Percentiles rank a stretch among this genome's conserved stretches.
These are phyloP conservation scores for Andrena camellia DNA, from an alignment of 2,888 invertebrate species.

Conservation along the genomic window DNA sequence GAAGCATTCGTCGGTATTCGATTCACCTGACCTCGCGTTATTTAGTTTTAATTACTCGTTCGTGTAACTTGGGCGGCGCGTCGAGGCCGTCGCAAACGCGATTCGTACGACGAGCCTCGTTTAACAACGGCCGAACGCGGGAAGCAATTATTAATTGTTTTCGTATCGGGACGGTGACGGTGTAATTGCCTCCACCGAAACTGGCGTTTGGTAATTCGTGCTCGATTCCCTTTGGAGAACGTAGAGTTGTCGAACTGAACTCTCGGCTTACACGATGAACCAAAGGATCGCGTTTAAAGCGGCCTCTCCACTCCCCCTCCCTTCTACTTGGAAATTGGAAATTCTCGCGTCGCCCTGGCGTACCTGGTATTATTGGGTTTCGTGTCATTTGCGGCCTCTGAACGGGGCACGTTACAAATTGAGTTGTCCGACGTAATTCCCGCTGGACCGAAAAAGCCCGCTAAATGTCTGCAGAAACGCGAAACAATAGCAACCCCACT, in stretches of 20 bases:
- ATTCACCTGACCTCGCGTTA: neutral
- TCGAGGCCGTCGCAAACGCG: neutral
- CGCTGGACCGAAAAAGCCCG: constrained; percentile 41
- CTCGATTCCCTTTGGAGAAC: constrained; percentile 19
- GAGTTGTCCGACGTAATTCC: constrained; percentile 47
- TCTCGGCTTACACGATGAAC: constrained; percentile 4
- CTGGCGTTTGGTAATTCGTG: constrained; percentile 38
- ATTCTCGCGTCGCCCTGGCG: constrained; percentile 57
- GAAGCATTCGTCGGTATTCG: neutral
- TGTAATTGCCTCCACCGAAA: constrained; percentile 12
- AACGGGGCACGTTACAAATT: constrained; percentile 53
- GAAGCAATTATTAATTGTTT: constrained; percentile 17
- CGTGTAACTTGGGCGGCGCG: neutral
- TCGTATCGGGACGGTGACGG: neutral
- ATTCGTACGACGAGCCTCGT: neutral
- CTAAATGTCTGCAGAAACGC: constrained; percentile 40
- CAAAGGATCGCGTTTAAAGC: constrained; percentile 47
- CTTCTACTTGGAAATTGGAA: constrained; percentile 65
- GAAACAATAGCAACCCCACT: constrained; percentile 36
- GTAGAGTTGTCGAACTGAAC: constrained; percentile 17
- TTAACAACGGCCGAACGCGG: neutral
- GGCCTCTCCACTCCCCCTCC: neutral
- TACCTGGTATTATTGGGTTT: constrained; percentile 59
- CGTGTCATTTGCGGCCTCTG: constrained; percentile 60
- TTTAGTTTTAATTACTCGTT: neutral